Base-by-base conservation (phyloP, 2,888 invertebrate species). In the Tenthredo mesomela region DNA sequence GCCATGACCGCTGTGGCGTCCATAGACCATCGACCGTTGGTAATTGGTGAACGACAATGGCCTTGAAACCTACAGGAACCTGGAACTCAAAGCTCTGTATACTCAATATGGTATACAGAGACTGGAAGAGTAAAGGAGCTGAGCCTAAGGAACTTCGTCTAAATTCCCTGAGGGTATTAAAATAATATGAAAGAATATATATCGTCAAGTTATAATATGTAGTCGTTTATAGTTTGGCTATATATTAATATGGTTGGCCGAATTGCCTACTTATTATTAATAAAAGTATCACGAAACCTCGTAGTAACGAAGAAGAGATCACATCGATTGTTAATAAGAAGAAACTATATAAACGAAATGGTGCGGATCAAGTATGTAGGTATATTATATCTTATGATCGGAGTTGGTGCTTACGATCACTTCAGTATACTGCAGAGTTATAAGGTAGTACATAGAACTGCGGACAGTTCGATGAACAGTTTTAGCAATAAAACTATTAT, bases 401-500 rank as follows among this genome's bases (percentile, higher is more conserved):
- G n/a, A 54, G 12, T 4, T 37, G 18, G 1, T 70, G n/a, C n/a
- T 9, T 9, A n/a, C 9, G 4, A 70, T 67, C 67, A 25, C 29
- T 18, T 6, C 6, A 71, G n/a, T 40, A n/a, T n/a, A n/a, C n/a
- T n/a, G n/a, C n/a, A n/a, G n/a, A n/a, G 18, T 18, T 50, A 29
- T 77, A 47, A n/a, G 33, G 33, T 18, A 77, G 33, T 18, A 77
- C 18, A 77, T 29, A 77, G 29, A 75, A 18, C 33, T 15, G 4
- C 4, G 5, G 77, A 33, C 40, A 54, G 80, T 80, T 80, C 61
- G 80, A 80, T 80, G 58, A 80, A 80, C 80, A 61, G 80, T 80
- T 80, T 80, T 80, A 80, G 80, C 80, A 80, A 80, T 80, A 80
- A 80, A 80, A 80, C 80, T 10, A 80, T 80, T 80, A 80, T 33